Conservation (phyloP, 1,140 invertebrate genomes). For the Apis cerana region DNA sequence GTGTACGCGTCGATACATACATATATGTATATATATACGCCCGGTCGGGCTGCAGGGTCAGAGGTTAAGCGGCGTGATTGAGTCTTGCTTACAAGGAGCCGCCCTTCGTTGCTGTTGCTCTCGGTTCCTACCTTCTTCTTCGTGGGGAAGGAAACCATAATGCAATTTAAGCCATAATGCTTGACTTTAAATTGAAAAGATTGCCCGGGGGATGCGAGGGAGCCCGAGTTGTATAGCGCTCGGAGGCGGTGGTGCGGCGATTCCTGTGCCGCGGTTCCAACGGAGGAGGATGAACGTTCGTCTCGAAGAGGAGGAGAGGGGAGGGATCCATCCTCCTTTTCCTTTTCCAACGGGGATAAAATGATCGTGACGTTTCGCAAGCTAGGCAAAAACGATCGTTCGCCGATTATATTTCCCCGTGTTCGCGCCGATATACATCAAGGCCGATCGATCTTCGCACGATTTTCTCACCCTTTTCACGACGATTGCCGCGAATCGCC, state of each 20-base stretch:
- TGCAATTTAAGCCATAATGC: slow-evolving; percentile 82
- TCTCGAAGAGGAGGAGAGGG: too few relatives aligned
- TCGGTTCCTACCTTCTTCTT: slow-evolving; percentile 71
- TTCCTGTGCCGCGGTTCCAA: background rate
- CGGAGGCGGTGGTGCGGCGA: slow-evolving; percentile 30
- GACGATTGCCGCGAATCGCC: slow-evolving; percentile 43
- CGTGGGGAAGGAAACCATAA: slow-evolving; percentile 78
- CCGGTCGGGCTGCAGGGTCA: slow-evolving; percentile 71
- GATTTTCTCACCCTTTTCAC: background rate
- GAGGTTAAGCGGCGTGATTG: slow-evolving; percentile 81
- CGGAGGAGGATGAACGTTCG: background rate
- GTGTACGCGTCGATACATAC: too few relatives aligned
- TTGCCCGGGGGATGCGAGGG: slow-evolving; percentile 80
- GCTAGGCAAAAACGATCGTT: slow-evolving; percentile 23
- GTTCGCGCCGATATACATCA: slow-evolving; percentile 2
- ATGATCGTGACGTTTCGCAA: too few relatives aligned
- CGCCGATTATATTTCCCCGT: background rate
- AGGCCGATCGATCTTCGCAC: slow-evolving; percentile 10
- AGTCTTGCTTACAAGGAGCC: slow-evolving; percentile 81
- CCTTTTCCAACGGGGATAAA: background rate
- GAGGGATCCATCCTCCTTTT: too few relatives aligned
- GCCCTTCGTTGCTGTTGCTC: slow-evolving; percentile 74
- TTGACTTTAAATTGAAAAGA: slow-evolving; percentile 83
- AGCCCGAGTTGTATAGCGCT: slow-evolving; percentile 61
- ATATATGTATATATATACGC: slow-evolving; percentile 27